These are phyloP conservation scores for Ranitomeya variabilis DNA, from an alignment of 2,113 vertebrate genomes.

Conservation along the genomic window DNA sequence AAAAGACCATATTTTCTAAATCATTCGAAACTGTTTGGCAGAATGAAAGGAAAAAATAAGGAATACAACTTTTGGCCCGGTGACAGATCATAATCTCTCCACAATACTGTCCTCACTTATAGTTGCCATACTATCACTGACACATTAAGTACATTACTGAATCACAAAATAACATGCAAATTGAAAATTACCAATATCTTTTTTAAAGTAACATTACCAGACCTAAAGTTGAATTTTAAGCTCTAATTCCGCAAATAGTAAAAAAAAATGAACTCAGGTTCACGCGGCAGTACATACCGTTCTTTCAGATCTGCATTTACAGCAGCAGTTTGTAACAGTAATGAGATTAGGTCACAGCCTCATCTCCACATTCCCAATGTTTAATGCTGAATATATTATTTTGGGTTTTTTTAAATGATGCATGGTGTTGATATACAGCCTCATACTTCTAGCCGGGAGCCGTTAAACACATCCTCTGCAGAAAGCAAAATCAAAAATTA, in stretches of 20 bases:
- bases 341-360: constrained; percentile 53
- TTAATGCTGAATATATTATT: constrained; percentile 42
- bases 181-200: too few relatives aligned
- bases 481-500: neutral
- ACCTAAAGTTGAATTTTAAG: neutral
- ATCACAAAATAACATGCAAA: neutral
- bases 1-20: too few relatives aligned
- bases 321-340: constrained; percentile 49
- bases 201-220: neutral
- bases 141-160: neutral
- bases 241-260: neutral
- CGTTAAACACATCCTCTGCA: neutral
- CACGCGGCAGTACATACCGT: constrained; percentile 24
- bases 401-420: neutral
- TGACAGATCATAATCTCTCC: too few relatives aligned
- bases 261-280: constrained; percentile 41
- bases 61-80: too few relatives aligned
- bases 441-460: neutral
- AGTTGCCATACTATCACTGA: neutral
- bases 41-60: too few relatives aligned
- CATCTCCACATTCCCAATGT: constrained; percentile 45
- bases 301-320: constrained; percentile 47
- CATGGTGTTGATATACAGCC: constrained; percentile 17
- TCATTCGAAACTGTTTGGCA: too few relatives aligned
- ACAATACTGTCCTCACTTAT: neutral